A percentile compares a stretch with the other conserved stretches of the same genome.
Conservation (phyloP, 2,797 vertebrate genomes). For the Naso thynnoides region DNA sequence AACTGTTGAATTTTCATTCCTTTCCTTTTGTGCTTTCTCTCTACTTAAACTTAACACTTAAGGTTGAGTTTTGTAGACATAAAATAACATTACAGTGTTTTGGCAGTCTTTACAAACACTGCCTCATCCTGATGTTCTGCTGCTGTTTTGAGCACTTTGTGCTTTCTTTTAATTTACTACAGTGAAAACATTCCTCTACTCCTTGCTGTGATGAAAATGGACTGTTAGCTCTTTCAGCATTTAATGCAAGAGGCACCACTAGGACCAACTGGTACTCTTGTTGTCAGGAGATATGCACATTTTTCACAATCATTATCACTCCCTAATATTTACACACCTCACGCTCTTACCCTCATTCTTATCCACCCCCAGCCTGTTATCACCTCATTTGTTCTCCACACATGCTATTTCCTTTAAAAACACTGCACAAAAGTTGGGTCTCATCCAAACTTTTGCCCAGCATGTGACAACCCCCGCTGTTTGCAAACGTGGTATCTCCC, state of each 20-base stretch:
- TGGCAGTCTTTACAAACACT: neutral
- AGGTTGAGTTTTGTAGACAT: neutral
- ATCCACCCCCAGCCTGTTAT: conserved; percentile 16
- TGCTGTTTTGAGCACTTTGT: neutral
- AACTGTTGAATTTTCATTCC: neutral
- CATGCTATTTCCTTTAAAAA: conserved; percentile 37
- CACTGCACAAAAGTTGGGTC: conserved; percentile 49
- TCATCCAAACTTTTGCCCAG: conserved; percentile 33
- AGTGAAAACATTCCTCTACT: conserved; percentile 17
- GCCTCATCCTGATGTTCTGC: conserved; percentile 7
- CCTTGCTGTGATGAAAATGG: conserved; percentile 25
- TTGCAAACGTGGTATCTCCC: conserved; percentile 79
- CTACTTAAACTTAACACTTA: neutral
- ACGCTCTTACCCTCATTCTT: neutral
- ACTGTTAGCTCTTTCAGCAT: conserved; percentile 1
- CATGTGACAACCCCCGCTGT: conserved; percentile 58
- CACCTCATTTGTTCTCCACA: conserved; percentile 25
- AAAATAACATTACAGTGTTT: neutral
- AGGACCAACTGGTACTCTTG: conserved; percentile 5
- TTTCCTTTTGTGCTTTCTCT: neutral
- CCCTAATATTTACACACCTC: conserved; percentile 11
- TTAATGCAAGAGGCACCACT: conserved; percentile 12
- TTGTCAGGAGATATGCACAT: conserved; percentile 1
- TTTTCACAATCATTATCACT: conserved; percentile 5
- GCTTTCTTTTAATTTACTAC: conserved; percentile 16